These are phyloP conservation scores for Macrophya alboannulata DNA, from an alignment of 2,888 invertebrate genomes.

Conservation along the genomic window DNA sequence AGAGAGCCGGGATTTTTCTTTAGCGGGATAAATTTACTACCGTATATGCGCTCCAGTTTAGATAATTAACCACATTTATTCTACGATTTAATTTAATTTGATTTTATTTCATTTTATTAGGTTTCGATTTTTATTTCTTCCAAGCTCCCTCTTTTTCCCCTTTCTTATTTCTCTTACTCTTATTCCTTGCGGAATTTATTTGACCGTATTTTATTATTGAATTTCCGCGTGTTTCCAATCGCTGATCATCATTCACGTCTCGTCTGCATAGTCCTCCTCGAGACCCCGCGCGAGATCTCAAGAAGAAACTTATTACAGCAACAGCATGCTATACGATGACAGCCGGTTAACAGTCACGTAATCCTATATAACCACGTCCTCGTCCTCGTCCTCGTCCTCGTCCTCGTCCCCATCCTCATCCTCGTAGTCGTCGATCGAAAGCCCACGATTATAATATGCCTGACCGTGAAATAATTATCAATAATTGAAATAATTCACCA, in stretches of 20 bases:
- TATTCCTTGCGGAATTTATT: neutral
- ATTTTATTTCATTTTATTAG: neutral
- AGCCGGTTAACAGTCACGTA: neutral
- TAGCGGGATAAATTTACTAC: neutral
- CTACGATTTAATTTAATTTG: neutral
- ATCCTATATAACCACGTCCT: neutral
- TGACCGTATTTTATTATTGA: neutral
- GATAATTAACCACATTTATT: neutral
- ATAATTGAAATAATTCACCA: neutral
- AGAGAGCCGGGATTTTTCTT: neutral
- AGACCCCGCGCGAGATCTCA: neutral
- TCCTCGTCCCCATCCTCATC: neutral
- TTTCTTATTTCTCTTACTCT: too few relatives aligned
- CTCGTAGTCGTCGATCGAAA: neutral
- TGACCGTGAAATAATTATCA: conserved; percentile 2
- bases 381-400: neutral
- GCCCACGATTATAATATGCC: neutral
- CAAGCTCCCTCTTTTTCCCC: neutral
- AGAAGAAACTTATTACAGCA: neutral
- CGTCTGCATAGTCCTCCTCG: neutral
- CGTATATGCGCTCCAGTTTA: neutral
- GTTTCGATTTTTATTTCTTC: neutral
- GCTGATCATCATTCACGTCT: neutral
- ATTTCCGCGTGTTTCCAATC: neutral
- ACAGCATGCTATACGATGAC: neutral